Evolutionary conservation across 2,888 invertebrate species (phyloP).

Genomic region (Apodemia mormo): DNA sequence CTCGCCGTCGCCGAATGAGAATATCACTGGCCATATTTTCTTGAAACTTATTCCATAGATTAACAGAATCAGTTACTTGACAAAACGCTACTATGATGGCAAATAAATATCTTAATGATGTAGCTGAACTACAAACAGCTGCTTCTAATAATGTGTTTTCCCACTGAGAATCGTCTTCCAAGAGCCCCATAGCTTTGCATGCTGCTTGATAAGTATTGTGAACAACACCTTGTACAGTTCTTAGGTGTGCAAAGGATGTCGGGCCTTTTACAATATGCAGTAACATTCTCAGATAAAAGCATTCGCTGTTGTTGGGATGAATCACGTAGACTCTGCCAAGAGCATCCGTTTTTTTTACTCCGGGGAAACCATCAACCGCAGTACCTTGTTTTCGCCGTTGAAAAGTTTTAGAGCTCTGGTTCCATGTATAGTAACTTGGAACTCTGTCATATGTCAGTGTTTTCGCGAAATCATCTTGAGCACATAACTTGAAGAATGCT

Average conservation of each 20-base stretch:
- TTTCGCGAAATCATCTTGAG: conserved; percentile 1
- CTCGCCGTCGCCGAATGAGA: conserved; percentile 40
- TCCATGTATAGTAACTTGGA: conserved; percentile 34
- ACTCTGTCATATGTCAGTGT: conserved; percentile 31
- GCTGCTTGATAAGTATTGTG: conserved; percentile 37
- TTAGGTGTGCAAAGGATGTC: conserved; percentile 42
- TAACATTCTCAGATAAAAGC: conserved; percentile 32
- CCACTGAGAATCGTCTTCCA: conserved; percentile 43
- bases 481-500: conserved; percentile 12
- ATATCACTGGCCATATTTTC: conserved; percentile 41
- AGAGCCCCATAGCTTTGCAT: conserved; percentile 40
- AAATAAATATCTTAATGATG: conserved; percentile 41
- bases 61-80: conserved; percentile 37
- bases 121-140: conserved; percentile 37
- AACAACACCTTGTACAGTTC: conserved; percentile 37
- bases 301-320: conserved; percentile 27
- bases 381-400: conserved; percentile 36
- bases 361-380: conserved; percentile 36
- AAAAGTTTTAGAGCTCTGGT: conserved; percentile 32
- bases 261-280: conserved; percentile 43
- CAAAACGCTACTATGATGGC: conserved; percentile 39
- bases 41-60: conserved; percentile 40
- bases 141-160: conserved; percentile 42
- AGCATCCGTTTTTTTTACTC: conserved; percentile 34
- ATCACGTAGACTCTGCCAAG: conserved; percentile 22